These are phyloP conservation scores for Polydesmus complanatus DNA, from an alignment of 2,888 invertebrate genomes.

Conservation along the genomic window DNA sequence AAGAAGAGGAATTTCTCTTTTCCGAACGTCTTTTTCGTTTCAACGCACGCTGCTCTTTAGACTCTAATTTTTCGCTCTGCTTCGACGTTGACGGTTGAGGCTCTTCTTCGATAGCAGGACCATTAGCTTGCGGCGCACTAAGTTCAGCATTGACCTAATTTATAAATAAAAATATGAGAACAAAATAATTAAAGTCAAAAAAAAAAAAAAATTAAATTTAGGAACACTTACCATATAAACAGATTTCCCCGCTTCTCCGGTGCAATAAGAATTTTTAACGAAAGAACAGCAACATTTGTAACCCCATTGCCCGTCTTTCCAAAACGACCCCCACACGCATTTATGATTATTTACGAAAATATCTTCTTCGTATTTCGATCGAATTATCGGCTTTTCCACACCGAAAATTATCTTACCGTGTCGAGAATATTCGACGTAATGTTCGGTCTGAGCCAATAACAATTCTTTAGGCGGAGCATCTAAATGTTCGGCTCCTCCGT, in stretches of 20 bases:
- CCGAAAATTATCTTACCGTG: constrained; percentile 72
- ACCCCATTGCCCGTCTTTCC: constrained; percentile 88
- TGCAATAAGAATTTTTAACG: constrained; percentile 70
- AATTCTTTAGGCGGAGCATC: constrained; percentile 76
- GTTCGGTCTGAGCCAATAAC: constrained; percentile 83
- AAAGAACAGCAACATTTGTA: constrained; percentile 90
- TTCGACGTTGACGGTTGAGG: no score
- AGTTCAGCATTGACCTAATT: no score
- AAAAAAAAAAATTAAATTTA: background rate
- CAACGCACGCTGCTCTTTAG: constrained; percentile 20
- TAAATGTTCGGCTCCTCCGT: constrained; percentile 88
- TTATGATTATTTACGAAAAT: constrained; percentile 82
- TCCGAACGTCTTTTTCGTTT: constrained; percentile 19
- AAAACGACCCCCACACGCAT: constrained; percentile 90
- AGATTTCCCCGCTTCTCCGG: constrained; percentile 52
- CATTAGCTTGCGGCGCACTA: background rate
- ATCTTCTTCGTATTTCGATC: constrained; percentile 88
- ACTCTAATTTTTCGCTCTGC: constrained; percentile 26
- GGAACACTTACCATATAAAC: background rate
- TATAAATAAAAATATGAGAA: no score
- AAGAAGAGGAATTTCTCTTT: constrained; percentile 9
- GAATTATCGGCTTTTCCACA: constrained; percentile 69
- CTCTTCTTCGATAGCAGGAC: no score
- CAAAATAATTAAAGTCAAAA: no score
- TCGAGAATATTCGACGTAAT: constrained; percentile 87